phyloP scores from a whole-genome alignment of 2,113 vertebrate species.

The Puntigrus tetrazona region DNA sequence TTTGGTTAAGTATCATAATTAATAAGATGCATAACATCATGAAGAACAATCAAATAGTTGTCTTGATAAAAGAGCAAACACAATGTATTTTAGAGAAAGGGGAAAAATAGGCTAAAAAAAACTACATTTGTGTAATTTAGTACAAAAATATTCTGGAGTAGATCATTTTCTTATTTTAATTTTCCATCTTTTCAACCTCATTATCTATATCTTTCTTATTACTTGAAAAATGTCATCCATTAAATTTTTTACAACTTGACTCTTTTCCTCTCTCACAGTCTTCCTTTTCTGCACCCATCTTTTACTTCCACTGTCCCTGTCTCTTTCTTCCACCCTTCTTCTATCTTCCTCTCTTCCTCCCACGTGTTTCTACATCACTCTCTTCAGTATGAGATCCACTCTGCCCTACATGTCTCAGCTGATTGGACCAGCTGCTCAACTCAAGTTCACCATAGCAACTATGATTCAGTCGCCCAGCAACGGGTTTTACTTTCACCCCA shows the following conservation, averaged over 20 bases:
- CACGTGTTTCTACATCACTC: conserved; percentile 52
- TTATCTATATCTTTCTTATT: not conserved
- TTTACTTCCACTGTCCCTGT: not conserved
- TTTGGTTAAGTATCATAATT: not conserved
- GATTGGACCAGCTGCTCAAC: conserved; percentile 60
- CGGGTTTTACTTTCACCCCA: conserved; percentile 57
- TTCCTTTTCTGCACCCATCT: conserved; percentile 6
- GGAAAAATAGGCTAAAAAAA: not conserved
- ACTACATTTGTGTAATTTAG: not conserved
- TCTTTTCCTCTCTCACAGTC: not conserved
- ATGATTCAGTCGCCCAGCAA: conserved; percentile 58
- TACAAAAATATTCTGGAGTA: not conserved
- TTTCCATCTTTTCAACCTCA: not conserved
- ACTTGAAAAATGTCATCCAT: not conserved
- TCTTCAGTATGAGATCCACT: conserved; percentile 53
- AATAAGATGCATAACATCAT: not conserved
- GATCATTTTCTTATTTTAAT: not conserved
- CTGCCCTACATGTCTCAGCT: conserved; percentile 57
- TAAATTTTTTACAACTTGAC: conserved; percentile 9
- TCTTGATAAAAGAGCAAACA: not conserved
- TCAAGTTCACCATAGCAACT: conserved; percentile 61
- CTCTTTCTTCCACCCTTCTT: not conserved
- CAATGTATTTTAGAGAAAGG: not conserved
- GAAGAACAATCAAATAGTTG: not conserved
- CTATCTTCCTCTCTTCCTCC: conserved; percentile 49